Conservation (phyloP, 2,113 vertebrate species). For the Prietella phreatophila region DNA sequence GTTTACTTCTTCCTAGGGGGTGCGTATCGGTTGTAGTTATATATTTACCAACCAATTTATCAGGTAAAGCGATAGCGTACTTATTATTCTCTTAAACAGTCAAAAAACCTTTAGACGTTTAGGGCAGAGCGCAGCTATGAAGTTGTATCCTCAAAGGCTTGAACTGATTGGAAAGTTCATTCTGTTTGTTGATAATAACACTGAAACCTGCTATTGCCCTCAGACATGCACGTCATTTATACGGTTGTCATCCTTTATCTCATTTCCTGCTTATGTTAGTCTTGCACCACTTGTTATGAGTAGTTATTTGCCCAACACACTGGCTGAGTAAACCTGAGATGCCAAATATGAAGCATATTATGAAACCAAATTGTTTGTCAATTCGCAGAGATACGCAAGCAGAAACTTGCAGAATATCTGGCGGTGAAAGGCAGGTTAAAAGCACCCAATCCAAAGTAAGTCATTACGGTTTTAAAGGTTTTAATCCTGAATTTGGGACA, state of each 20-base stretch:
- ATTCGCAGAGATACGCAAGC: constrained; percentile 67
- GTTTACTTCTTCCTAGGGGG: no score
- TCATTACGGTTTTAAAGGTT: neutral
- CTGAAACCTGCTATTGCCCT: neutral
- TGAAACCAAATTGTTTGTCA: neutral
- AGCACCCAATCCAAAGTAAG: constrained; percentile 61
- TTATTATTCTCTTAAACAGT: no score
- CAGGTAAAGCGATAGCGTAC: no score
- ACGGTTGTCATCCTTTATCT: neutral
- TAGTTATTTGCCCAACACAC: neutral
- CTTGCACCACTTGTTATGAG: neutral
- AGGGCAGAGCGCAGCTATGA: no score
- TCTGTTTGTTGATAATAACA: neutral
- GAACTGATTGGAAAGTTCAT: neutral
- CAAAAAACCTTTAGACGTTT: no score
- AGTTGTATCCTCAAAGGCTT: neutral
- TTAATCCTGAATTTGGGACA: neutral
- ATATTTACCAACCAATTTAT: no score
- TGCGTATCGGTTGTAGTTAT: no score
- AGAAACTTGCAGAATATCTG: constrained; percentile 72
- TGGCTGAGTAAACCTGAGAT: neutral
- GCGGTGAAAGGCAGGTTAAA: constrained; percentile 65
- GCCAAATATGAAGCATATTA: neutral
- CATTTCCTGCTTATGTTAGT: neutral
- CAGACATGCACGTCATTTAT: neutral